Percentiles rank a stretch among this genome's conserved stretches.
Conservation (phyloP, 64 coral and sea anemone species). For the Catalaphyllia jardinei region DNA sequence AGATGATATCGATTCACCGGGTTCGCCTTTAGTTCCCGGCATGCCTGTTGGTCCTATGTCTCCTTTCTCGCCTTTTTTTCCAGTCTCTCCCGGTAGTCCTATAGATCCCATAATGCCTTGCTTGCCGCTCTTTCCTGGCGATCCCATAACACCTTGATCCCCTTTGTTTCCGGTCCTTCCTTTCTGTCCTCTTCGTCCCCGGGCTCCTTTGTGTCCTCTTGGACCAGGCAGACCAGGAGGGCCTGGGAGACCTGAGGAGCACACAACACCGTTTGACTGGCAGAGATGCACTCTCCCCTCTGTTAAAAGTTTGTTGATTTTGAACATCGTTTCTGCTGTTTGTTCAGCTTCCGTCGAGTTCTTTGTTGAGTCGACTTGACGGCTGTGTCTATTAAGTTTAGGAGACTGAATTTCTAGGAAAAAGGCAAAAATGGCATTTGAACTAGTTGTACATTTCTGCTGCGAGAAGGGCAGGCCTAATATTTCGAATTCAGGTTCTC, state of each 20-base stretch:
- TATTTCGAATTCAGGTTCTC: too few relatives aligned
- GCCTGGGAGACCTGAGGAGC: background rate
- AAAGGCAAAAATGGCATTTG: background rate
- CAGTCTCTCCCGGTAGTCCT: too few relatives aligned
- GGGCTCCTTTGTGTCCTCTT: background rate
- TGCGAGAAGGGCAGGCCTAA: too few relatives aligned
- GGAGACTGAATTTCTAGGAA: background rate
- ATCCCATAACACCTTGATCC: background rate
- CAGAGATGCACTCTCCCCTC: background rate
- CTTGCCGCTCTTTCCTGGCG: background rate
- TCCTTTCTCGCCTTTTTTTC: background rate
- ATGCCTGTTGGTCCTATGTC: background rate
- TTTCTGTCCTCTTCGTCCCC: background rate
- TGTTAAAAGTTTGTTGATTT: slow-evolving; percentile 3
- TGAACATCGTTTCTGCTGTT: background rate
- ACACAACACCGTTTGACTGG: background rate
- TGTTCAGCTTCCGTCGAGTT: background rate
- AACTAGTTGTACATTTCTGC: too few relatives aligned
- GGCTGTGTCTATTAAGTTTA: background rate
- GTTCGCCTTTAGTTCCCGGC: background rate
- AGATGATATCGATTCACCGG: background rate
- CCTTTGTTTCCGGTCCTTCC: too few relatives aligned
- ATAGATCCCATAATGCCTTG: background rate
- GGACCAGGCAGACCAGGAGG: background rate
- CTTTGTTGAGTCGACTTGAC: background rate